Evolutionary conservation across 1,140 invertebrate genomes (phyloP).

Genomic region (Acyrthosiphon pisum): DNA sequence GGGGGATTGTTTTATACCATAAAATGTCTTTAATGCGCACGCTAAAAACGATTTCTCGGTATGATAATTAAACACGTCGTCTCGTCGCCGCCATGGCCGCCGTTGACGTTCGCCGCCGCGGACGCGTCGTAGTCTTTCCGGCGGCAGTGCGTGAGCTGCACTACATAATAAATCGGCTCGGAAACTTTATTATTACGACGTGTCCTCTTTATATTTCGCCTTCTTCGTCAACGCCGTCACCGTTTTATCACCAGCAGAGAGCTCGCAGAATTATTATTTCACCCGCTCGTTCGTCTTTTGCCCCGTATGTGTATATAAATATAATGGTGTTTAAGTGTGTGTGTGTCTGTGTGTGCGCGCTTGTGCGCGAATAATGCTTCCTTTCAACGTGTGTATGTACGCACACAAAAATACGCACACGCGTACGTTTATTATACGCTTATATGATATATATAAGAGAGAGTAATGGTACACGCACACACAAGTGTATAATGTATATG

Average conservation of each 20-base stretch:
- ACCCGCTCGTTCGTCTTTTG: slow-evolving; percentile 21
- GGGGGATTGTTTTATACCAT: background rate
- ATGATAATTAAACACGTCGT: background rate
- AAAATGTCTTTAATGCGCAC: background rate
- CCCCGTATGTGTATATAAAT: background rate
- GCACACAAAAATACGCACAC: background rate
- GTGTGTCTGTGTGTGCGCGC: too few species aligned
- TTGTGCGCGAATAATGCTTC: background rate
- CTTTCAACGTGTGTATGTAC: slow-evolving; percentile 19
- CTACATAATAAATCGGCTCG: slow-evolving; percentile 36
- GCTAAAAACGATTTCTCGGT: slow-evolving; percentile 5
- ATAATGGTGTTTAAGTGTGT: background rate
- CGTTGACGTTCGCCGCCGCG: background rate
- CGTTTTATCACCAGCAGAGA: slow-evolving; percentile 25
- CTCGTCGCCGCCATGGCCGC: background rate
- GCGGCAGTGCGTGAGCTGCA: background rate
- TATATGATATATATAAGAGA: background rate
- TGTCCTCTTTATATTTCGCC: background rate
- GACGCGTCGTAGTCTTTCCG: background rate
- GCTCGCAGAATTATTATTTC: slow-evolving; percentile 44
- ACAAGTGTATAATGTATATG: slow-evolving; percentile 7
- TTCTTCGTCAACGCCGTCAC: slow-evolving; percentile 18
- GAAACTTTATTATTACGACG: slow-evolving; percentile 52
- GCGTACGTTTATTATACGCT: background rate
- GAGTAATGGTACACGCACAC: background rate